Base-by-base conservation (phyloP, 1,140 invertebrate species). In the Nylanderia fulva region DNA sequence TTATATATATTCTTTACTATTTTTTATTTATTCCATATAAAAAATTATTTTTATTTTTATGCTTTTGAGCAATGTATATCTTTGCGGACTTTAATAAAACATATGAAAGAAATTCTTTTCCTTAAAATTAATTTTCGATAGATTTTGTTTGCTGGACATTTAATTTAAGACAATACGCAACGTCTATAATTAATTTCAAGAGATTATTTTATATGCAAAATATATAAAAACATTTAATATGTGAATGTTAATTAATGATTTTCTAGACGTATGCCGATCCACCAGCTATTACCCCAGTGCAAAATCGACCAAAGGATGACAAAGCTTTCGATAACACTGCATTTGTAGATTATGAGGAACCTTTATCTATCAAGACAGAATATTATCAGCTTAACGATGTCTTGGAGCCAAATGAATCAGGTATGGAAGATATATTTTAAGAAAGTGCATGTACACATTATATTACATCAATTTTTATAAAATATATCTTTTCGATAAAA, bases 261-360 rank as follows among this genome's bases (percentile, higher is more conserved):
- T 86, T 92, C n/a, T 84, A 95, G 93, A 94, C 92, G 27, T 94
- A 94, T 33, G 92, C 89, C 6, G 93, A 95, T 56, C 93, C 94
- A 33, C 93, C 94, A 6, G 89, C 92, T 18, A 83, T 87, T 84
- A 69, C 91, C 1, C 92, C 94, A 11, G 84, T 92, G 18, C 79
- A 88, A 15, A 87, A 85, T 33, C 91, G 91, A 68, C 91, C 92
- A 9, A 94, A 93, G 84, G 91, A 90, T 61, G 94, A 95, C 8
- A 93, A 95, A 86, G 96, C 96, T 75, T 97, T 97, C 88, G 96
- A 97, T 90, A 97, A 97, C 87, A 96, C 96, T 79, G 96, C 96
- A 39, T 97, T 97, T 90, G 96, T 97, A 90, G 97, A 97, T 92
- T 97, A 96, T 52, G 97, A 97, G 91, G 96, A 96, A 87, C 96